Evolutionary conservation across 2,113 vertebrate species (phyloP).

Genomic region (Tachycineta bicolor): DNA sequence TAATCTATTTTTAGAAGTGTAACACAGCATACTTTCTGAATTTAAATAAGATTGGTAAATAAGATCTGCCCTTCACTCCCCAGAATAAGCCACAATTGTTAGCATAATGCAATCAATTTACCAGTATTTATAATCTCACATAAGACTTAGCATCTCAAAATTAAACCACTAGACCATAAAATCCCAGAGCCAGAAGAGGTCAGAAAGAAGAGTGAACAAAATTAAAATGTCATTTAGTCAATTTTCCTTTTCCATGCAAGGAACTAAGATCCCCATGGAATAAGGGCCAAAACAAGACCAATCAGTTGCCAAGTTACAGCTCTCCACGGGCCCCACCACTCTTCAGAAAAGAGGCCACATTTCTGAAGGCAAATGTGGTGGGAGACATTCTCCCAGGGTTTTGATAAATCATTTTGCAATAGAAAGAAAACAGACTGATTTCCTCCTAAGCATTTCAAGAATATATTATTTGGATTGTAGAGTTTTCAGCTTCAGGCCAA

Average conservation of each 20-base stretch:
- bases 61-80: neutral
- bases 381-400: neutral
- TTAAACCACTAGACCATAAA: neutral
- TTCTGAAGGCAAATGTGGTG: neutral
- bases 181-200: neutral
- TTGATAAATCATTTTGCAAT: neutral
- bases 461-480: neutral
- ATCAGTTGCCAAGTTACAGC: neutral
- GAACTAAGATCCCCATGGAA: neutral
- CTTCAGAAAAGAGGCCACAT: neutral
- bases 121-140: neutral
- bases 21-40: neutral
- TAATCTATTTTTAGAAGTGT: neutral
- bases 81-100: neutral
- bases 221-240: neutral
- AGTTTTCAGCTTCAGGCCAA: neutral
- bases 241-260: neutral
- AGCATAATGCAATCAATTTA: neutral
- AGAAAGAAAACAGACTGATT: neutral
- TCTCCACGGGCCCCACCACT: neutral
- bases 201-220: neutral
- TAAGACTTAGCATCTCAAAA: neutral
- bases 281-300: neutral
- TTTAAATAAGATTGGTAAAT: neutral
- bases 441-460: neutral